These are phyloP conservation scores for Podabrus alpinus DNA, from an alignment of 2,888 invertebrate genomes.

Conservation along the genomic window DNA sequence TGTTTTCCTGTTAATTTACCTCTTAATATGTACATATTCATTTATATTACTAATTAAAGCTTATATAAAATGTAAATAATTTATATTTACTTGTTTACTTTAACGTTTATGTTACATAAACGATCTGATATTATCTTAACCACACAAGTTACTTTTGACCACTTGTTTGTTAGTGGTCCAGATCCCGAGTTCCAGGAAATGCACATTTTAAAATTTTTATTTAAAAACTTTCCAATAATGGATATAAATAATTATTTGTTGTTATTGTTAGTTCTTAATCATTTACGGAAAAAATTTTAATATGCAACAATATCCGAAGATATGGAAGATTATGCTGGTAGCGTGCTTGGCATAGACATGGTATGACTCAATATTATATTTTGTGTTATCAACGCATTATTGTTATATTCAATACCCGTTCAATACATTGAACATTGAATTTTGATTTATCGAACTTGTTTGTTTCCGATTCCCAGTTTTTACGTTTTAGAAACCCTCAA, in stretches of 20 bases:
- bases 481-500: too few species aligned
- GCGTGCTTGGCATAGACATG: background rate
- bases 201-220: background rate
- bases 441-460: too few species aligned
- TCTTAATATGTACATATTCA: background rate
- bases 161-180: background rate
- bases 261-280: background rate
- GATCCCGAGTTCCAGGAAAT: background rate
- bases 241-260: background rate
- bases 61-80: background rate
- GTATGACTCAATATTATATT: background rate
- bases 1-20: background rate
- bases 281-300: too few species aligned
- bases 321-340: too few species aligned
- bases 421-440: background rate
- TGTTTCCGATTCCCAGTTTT: background rate
- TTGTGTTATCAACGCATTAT: background rate
- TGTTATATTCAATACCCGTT: background rate
- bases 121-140: background rate
- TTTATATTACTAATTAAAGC: background rate
- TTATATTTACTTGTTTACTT: background rate
- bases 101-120: background rate
- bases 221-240: background rate
- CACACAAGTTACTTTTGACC: background rate
- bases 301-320: background rate